A percentile compares a stretch with the other conserved stretches of the same genome.
phyloP scores from a whole-genome alignment of 2,797 vertebrate genomes.

The Clarias platycephalus region DNA sequence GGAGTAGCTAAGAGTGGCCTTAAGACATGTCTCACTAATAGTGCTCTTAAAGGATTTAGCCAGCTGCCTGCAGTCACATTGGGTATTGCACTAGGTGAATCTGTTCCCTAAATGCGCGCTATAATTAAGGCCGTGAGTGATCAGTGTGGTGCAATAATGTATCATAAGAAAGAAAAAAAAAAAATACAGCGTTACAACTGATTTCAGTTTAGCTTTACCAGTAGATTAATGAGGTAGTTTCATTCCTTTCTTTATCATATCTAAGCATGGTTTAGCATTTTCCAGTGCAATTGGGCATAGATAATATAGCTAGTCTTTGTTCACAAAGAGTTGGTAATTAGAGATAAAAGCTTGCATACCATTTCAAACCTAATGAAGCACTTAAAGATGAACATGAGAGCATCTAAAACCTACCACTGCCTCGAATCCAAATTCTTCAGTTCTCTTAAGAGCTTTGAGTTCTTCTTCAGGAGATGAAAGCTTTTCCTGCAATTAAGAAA shows the following conservation, averaged over 20 bases:
- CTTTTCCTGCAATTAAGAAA: constrained; percentile 81
- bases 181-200: not conserved
- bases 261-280: not conserved
- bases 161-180: not conserved
- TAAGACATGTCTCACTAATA: constrained; percentile 55
- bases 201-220: constrained; percentile 6
- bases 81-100: constrained; percentile 44
- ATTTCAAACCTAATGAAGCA: constrained; percentile 26
- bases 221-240: constrained; percentile 26
- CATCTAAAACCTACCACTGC: constrained; percentile 84
- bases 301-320: constrained; percentile 14
- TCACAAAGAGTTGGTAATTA: constrained; percentile 25
- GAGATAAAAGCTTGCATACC: constrained; percentile 28
- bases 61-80: constrained; percentile 35
- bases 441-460: constrained; percentile 94
- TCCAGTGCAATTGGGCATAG: constrained; percentile 4
- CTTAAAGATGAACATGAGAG: constrained; percentile 35
- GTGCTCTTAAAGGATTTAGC: constrained; percentile 57
- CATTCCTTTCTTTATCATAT: constrained; percentile 18
- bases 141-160: constrained; percentile 12
- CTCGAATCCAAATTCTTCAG: constrained; percentile 97
- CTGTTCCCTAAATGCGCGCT: constrained; percentile 40
- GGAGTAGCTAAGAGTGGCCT: constrained; percentile 53
- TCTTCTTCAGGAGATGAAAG: constrained; percentile 98
- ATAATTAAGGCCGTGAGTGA: constrained; percentile 28